Conservation (phyloP, 2,888 invertebrate species). For the Emmelina monodactyla region DNA sequence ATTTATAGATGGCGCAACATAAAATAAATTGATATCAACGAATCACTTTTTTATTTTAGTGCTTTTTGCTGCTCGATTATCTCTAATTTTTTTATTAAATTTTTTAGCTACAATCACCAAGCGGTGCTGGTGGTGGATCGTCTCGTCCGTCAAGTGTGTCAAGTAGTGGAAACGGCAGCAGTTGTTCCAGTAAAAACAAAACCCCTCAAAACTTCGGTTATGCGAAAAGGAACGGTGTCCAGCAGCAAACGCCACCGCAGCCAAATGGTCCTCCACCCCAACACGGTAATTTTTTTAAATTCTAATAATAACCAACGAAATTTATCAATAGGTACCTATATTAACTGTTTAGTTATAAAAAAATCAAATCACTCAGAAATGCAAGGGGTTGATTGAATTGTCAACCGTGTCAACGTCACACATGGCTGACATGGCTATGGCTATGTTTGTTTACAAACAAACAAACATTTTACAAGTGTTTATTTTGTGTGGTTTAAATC, state of each 20-base stretch:
- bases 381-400: too few relatives aligned
- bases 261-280: constrained; percentile 48
- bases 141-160: constrained; percentile 54
- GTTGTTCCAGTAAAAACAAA: constrained; percentile 70
- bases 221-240: constrained; percentile 76
- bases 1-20: too few relatives aligned
- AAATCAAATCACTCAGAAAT: too few relatives aligned
- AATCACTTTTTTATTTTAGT: too few relatives aligned
- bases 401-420: too few relatives aligned
- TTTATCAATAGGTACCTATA: neutral
- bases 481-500: too few relatives aligned
- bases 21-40: too few relatives aligned
- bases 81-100: too few relatives aligned
- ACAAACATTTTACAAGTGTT: too few relatives aligned
- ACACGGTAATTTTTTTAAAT: constrained; percentile 11
- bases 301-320: neutral
- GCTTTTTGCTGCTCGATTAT: too few relatives aligned
- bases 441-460: too few relatives aligned
- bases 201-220: constrained; percentile 88
- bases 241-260: constrained; percentile 43
- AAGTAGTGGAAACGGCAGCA: constrained; percentile 62
- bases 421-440: too few relatives aligned
- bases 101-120: constrained; percentile 60
- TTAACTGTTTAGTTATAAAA: neutral
- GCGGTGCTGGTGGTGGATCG: constrained; percentile 52